Evolutionary conservation across 2,888 invertebrate genomes (phyloP), one percentile per base, ranked within the genome.

Genomic region (Drosophila atroscutellata): DNA sequence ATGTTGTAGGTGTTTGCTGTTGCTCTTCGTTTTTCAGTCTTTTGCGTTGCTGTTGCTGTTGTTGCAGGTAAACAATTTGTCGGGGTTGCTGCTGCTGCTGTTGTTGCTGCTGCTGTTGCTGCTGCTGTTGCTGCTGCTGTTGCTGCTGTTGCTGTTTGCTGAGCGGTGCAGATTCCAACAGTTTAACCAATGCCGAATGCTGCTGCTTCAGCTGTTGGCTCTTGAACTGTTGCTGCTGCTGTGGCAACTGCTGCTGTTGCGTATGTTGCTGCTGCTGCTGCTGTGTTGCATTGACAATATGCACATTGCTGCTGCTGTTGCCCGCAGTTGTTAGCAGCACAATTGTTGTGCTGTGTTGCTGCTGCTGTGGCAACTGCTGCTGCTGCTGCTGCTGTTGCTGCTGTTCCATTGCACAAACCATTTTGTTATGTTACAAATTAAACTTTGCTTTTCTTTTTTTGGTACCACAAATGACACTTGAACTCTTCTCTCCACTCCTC

Each of bases 141-240:
- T 80, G 80, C 6, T 79, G 77, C 1, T 78, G 77, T 4, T 81
- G 71, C 34, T 73, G 69, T 39, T 91, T 78, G 84, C 64, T 91
- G 28, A 93, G 88, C 49, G 93, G 93, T 75, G 93, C 93, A 61
- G 94, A 94, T 92, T 95, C 95, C 93, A 95, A 92, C 93, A 95
- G 94, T 93, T 94, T 94, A 91, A 95, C 95, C 91, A 95, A 93
- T 91, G 95, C 95, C 91, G 95, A 94, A 91, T 95, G 95, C 91
- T 95, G 94, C 83, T 94, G 94, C 92, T 95, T 95, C 92, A 95
- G 83, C 75, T 92, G 91, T 75, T 92, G 92, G 80, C 92, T 93
- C 80, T 91, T 91, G 45, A 71, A 72, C 74, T 88, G 80, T 72
- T 73, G 85, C 49, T 74, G 77, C 49, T 78, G 82, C 32, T 74